phyloP scores from a whole-genome alignment of 2,113 vertebrate genomes.

The Oostethus manadensis region DNA sequence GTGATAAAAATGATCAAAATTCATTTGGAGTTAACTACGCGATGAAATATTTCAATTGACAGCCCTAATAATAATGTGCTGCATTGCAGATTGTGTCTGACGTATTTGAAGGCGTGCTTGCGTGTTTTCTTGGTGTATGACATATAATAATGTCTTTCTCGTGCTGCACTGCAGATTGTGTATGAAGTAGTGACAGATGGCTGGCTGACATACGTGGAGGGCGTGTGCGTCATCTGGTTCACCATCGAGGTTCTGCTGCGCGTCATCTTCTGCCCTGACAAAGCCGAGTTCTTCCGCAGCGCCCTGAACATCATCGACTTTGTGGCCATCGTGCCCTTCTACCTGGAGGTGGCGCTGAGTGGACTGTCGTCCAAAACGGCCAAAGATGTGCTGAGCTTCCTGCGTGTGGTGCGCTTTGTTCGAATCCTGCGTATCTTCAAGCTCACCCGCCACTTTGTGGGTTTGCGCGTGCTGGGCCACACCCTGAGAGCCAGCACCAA shows the following conservation, averaged over 20 bases:
- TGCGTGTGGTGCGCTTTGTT: constrained; percentile 88
- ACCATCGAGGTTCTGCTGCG: constrained; percentile 93
- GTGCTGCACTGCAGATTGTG: constrained; percentile 65
- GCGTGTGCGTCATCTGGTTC: constrained; percentile 96
- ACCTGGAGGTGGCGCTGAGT: constrained; percentile 84
- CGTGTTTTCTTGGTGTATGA: neutral
- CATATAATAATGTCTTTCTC: constrained; percentile 1
- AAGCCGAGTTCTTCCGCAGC: constrained; percentile 89
- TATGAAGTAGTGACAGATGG: constrained; percentile 88
- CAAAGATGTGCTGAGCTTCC: constrained; percentile 90
- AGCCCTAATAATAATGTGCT: too few relatives aligned
- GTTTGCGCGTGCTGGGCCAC: constrained; percentile 86
- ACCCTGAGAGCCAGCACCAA: constrained; percentile 90
- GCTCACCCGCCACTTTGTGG: constrained; percentile 89
- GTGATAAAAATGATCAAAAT: too few relatives aligned
- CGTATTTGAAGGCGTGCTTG: too few relatives aligned
- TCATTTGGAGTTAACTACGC: too few relatives aligned
- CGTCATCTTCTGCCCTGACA: constrained; percentile 92
- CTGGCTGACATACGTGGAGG: constrained; percentile 94
- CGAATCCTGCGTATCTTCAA: constrained; percentile 93
- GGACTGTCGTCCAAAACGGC: constrained; percentile 90
- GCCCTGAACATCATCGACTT: constrained; percentile 95
- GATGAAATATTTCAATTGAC: too few relatives aligned
- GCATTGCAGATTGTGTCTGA: too few relatives aligned
- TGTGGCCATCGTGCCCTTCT: constrained; percentile 93